Evolutionary conservation across 2,113 vertebrate species (phyloP).

Genomic region (Phalacrocorax carbo): DNA sequence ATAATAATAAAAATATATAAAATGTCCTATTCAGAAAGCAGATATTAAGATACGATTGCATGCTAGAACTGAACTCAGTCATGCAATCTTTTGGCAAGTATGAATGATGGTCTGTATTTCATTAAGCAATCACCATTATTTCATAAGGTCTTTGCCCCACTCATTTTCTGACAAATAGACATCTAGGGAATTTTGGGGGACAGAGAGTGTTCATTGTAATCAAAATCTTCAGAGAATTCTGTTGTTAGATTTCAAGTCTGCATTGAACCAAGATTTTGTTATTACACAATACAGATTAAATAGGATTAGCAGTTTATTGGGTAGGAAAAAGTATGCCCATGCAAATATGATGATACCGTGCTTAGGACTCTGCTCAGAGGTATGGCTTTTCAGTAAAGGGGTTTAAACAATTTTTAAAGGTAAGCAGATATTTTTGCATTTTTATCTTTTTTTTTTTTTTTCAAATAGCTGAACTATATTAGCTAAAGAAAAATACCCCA

Average conservation of each 20-base stretch:
- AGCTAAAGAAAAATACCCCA: neutral
- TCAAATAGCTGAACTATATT: neutral
- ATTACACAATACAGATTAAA: neutral
- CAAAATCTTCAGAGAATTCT: conserved; percentile 4
- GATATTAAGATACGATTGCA: neutral
- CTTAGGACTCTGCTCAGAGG: neutral
- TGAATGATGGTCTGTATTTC: neutral
- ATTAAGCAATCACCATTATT: neutral
- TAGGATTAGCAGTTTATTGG: neutral
- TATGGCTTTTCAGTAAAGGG: neutral
- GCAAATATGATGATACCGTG: neutral
- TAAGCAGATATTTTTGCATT: neutral
- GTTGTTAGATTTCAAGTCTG: neutral
- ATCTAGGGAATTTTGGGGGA: neutral
- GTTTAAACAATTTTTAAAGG: neutral
- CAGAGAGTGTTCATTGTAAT: neutral
- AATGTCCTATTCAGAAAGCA: neutral
- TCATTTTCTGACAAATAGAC: neutral
- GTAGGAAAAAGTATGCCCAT: neutral
- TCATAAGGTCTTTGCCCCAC: neutral
- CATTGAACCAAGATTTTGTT: neutral
- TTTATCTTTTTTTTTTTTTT: neutral
- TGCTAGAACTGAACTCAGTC: neutral
- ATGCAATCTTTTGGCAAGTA: neutral
- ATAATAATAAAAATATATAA: neutral